Evolutionary conservation across 2,888 invertebrate genomes (phyloP).

Genomic region (Apomyelois bistriatella): DNA sequence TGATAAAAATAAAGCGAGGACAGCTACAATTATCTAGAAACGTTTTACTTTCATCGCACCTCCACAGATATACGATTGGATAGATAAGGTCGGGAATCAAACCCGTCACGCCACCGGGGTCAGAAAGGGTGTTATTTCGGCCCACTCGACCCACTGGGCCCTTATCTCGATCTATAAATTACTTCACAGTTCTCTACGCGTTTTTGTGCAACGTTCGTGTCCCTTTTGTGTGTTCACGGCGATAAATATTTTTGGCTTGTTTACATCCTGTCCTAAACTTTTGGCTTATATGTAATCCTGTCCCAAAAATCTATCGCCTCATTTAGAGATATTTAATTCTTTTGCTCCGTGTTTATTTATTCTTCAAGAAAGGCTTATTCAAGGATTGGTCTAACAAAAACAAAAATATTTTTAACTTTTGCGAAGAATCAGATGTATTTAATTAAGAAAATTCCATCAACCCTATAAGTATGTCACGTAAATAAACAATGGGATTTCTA

Average conservation of each 20-base stretch:
- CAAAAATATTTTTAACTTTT: no score
- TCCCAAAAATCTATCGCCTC: no score
- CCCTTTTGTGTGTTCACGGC: conserved; percentile 18
- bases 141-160: conserved; percentile 20
- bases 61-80: conserved; percentile 11
- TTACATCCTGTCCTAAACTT: background rate
- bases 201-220: conserved; percentile 30
- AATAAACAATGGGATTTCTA: no score
- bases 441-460: no score
- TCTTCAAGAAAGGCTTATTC: no score
- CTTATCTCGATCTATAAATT: conserved; percentile 51
- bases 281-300: no score
- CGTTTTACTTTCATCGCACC: background rate
- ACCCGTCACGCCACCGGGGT: conserved; percentile 33
- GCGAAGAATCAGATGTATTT: no score
- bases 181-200: conserved; percentile 37
- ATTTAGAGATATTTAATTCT: no score
- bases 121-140: conserved; percentile 26
- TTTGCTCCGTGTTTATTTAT: no score
- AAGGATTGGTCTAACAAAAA: no score
- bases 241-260: conserved; percentile 6
- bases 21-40: background rate
- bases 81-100: conserved; percentile 20
- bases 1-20: conserved; percentile 2
- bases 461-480: no score